Conservation (phyloP, 2,888 invertebrate species). For the Lithosia quadra region DNA sequence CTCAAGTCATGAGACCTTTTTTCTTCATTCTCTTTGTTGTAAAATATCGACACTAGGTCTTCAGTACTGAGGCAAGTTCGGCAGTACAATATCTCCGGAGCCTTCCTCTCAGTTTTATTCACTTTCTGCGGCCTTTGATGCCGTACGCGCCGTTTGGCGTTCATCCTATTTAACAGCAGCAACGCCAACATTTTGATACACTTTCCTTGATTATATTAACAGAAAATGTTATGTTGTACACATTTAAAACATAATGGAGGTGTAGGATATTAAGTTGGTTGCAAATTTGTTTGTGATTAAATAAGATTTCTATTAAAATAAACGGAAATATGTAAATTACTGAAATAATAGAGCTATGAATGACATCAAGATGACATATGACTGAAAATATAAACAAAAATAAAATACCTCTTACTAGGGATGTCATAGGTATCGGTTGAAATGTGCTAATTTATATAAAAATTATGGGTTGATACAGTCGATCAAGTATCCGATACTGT, state of each 20-base stretch:
- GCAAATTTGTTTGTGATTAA: background rate
- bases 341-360: too few species aligned
- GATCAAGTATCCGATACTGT: too few species aligned
- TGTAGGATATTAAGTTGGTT: background rate
- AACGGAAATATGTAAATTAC: background rate
- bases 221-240: background rate
- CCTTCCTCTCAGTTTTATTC: slow-evolving; percentile 16
- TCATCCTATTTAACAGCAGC: slow-evolving; percentile 43
- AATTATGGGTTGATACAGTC: too few species aligned
- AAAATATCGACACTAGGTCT: slow-evolving; percentile 64
- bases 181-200: slow-evolving; percentile 42
- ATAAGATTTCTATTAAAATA: background rate
- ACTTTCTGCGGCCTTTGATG: slow-evolving; percentile 20
- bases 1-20: slow-evolving; percentile 63
- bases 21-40: slow-evolving; percentile 55
- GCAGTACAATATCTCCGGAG: slow-evolving; percentile 47
- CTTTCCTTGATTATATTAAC: slow-evolving; percentile 16
- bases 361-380: slow-evolving; percentile 2
- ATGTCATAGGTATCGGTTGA: background rate
- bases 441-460: too few species aligned
- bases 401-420: background rate
- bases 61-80: slow-evolving; percentile 70
- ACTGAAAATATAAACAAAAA: slow-evolving; percentile 8
- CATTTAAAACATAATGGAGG: background rate
- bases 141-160: slow-evolving; percentile 21